Evolutionary conservation across 2,888 invertebrate genomes (phyloP).

Genomic region (Nomada lathburiana): DNA sequence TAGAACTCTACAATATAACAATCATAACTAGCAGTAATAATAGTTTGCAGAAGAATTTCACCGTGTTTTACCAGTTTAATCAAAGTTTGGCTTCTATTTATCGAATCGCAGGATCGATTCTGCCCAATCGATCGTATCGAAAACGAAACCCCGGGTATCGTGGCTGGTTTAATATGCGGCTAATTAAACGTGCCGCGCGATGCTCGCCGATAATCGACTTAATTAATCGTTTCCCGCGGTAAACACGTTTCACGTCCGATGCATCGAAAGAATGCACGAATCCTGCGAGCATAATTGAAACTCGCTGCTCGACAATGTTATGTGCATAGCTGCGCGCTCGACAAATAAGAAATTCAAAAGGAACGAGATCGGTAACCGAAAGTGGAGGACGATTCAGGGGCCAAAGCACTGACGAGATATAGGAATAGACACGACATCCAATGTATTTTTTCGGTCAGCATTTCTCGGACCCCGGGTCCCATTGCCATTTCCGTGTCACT

Average conservation of each 20-base stretch:
- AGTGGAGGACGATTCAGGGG: constrained; percentile 6
- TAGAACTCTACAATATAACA: no score
- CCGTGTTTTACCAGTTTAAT: neutral
- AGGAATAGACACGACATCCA: no score
- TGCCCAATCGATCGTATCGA: neutral
- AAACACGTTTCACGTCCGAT: constrained; percentile 18
- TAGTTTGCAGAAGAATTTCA: neutral
- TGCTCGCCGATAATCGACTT: constrained; percentile 45
- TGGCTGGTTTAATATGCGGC: constrained; percentile 10
- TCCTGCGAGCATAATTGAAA: constrained; percentile 40
- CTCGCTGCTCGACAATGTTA: constrained; percentile 37
- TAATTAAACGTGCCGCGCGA: constrained; percentile 46
- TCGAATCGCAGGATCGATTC: constrained; percentile 14
- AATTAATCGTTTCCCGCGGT: constrained; percentile 51
- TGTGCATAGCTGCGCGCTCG: constrained; percentile 36
- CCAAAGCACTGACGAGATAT: neutral
- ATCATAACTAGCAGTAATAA: neutral
- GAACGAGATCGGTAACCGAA: constrained; percentile 20
- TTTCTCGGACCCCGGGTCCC: no score
- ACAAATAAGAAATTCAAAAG: constrained; percentile 30
- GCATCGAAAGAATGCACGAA: constrained; percentile 26
- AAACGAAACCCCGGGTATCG: constrained; percentile 15
- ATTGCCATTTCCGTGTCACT: no score
- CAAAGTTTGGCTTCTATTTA: neutral
- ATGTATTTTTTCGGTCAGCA: no score